Evolutionary conservation across 2,888 invertebrate species (phyloP), one percentile per base, ranked within the genome.

Genomic region (Tenthredo mesomela): DNA sequence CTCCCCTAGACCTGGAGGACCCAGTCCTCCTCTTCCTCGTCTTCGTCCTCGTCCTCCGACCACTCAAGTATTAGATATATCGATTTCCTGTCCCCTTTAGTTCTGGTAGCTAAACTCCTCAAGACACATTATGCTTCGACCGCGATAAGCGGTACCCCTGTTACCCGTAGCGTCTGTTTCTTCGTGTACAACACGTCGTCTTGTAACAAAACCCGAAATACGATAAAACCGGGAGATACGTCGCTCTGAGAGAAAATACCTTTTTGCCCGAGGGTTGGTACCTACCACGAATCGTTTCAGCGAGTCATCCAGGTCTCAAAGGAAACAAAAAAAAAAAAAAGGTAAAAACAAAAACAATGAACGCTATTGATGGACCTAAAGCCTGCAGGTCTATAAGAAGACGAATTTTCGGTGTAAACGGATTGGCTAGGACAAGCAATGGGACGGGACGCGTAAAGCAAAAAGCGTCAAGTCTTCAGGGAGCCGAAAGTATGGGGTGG

Each of bases 31-130:
- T 43, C 47, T 2, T 43, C 33, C 43, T 77, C 50, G 50, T 25
- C 75, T 12, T 50, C 75, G 12, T 50, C 15, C 75, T 58, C 78
- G 58, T 58, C 78, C 78, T 21, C 37, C 29, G 54, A 37, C 58
- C n/a, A 37, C 78, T 78, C 78, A 37, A 78, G 78, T 61, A 78
- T 78, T 58, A 78, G 78, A 40, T 78, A 78, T 58, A 78, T 78
- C 78, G 78, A 78, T 78, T 78, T 78, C 78, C 78, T 54, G 78
- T 78, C 78, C 78, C 71, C 78, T n/a, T 78, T 43, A 73, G 43
- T 61, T 78, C 58, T 12, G n/a, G 37, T 21, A 78, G 78, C 58
- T 37, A 58, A 78, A 78, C 47, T 58, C 61, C 78, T 78, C 58
- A 78, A 78, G 78, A 78, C 54, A 77, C 78, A 78, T 78, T 37